A percentile compares a stretch with the other conserved stretches of the same genome.
phyloP scores from a whole-genome alignment of 2,113 vertebrate species.

The Pseudopodoces humilis region DNA sequence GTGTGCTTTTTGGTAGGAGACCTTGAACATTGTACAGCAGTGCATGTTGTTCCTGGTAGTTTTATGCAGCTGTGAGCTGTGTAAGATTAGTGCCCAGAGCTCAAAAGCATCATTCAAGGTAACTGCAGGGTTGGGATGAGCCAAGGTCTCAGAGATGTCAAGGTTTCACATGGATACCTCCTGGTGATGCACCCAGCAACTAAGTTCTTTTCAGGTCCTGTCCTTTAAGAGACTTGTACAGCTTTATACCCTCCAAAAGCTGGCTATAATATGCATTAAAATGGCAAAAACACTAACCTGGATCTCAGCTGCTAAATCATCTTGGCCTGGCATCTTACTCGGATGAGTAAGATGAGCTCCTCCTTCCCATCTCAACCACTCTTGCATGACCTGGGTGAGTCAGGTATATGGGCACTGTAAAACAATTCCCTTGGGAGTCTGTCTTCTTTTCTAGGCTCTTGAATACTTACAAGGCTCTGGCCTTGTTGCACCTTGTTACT shows the following conservation, averaged over 20 bases:
- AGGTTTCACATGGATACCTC: neutral
- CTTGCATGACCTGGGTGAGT: neutral
- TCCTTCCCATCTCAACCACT: neutral
- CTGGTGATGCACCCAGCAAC: neutral
- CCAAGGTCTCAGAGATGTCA: neutral
- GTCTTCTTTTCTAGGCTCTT: neutral
- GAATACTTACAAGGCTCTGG: neutral
- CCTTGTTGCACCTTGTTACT: neutral
- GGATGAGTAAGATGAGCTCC: neutral
- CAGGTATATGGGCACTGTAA: neutral
- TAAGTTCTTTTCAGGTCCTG: neutral
- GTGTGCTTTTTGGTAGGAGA: neutral
- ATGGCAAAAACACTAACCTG: neutral
- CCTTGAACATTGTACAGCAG: neutral
- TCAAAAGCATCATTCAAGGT: neutral
- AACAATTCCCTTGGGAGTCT: neutral
- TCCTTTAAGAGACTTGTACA: neutral
- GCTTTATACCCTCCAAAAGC: neutral
- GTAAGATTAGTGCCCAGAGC: neutral
- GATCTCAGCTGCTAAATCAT: neutral
- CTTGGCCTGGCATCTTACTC: neutral
- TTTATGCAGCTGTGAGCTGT: neutral
- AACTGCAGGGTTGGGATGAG: neutral
- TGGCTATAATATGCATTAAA: neutral
- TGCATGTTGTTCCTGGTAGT: accelerated